Conservation (phyloP, 2,797 vertebrate species). For the Coracias cyanogaster region DNA sequence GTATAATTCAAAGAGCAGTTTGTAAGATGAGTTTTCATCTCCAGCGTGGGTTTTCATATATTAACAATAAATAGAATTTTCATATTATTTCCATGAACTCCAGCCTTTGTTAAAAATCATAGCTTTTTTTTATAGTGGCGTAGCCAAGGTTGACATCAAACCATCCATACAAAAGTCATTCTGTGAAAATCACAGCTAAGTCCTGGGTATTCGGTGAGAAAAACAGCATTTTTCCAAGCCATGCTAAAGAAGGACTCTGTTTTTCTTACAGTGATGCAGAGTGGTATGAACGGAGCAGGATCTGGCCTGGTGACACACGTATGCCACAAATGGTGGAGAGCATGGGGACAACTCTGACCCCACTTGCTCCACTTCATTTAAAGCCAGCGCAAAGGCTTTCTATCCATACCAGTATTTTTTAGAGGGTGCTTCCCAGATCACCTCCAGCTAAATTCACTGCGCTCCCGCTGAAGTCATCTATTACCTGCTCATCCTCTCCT, state of each 20-base stretch:
- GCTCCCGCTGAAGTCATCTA: neutral
- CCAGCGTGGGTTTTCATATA: neutral
- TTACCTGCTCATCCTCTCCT: neutral
- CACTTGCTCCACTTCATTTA: neutral
- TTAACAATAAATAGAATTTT: conserved; percentile 15
- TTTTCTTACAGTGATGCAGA: neutral
- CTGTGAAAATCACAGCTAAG: neutral
- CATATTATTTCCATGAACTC: neutral
- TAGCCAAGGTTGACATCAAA: neutral
- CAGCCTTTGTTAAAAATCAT: neutral
- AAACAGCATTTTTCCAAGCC: neutral
- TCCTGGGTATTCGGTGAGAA: neutral
- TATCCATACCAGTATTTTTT: neutral
- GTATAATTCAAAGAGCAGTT: conserved; percentile 22
- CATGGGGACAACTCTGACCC: neutral
- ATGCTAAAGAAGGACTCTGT: neutral
- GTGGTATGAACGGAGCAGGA: accelerated
- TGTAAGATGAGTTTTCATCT: conserved; percentile 11
- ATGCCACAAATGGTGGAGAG: neutral
- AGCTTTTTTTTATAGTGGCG: neutral
- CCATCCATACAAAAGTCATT: accelerated
- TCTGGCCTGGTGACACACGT: accelerated
- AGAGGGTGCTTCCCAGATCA: neutral
- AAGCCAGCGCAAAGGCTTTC: neutral
- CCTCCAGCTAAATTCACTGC: neutral